phyloP scores from a whole-genome alignment of 1,140 invertebrate species.

The Sitobion miscanthi region DNA sequence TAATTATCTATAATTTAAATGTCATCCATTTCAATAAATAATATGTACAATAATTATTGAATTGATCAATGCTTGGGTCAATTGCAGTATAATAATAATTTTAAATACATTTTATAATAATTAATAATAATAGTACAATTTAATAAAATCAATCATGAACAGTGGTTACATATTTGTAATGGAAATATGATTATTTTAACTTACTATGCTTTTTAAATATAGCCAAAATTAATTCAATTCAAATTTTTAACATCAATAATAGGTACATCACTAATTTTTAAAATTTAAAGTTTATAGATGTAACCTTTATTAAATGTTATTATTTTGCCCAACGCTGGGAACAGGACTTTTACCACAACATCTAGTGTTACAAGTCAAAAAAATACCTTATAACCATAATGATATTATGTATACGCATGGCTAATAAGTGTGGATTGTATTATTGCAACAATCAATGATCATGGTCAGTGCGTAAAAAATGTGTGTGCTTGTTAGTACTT shows the following conservation, averaged over 20 bases:
- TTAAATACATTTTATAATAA: background rate
- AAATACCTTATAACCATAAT: background rate
- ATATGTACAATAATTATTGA: background rate
- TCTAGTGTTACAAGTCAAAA: background rate
- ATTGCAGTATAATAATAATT: background rate
- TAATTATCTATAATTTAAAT: too few relatives aligned
- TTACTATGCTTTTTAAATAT: background rate
- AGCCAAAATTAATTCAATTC: background rate
- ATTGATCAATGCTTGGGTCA: background rate
- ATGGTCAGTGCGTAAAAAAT: background rate
- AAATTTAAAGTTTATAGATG: background rate
- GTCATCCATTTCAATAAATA: background rate
- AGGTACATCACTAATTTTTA: background rate
- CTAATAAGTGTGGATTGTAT: background rate
- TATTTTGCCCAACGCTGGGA: background rate
- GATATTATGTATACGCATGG: background rate
- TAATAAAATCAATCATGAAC: background rate
- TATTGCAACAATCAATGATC: background rate
- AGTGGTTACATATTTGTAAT: background rate
- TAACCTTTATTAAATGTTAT: background rate
- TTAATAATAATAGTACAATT: background rate
- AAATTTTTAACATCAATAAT: background rate
- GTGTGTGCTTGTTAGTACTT: background rate
- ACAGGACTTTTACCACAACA: background rate
- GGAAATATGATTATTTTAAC: background rate